Base-by-base conservation (phyloP, 2,888 invertebrate genomes). In the Leptinotarsa rubiginosa region DNA sequence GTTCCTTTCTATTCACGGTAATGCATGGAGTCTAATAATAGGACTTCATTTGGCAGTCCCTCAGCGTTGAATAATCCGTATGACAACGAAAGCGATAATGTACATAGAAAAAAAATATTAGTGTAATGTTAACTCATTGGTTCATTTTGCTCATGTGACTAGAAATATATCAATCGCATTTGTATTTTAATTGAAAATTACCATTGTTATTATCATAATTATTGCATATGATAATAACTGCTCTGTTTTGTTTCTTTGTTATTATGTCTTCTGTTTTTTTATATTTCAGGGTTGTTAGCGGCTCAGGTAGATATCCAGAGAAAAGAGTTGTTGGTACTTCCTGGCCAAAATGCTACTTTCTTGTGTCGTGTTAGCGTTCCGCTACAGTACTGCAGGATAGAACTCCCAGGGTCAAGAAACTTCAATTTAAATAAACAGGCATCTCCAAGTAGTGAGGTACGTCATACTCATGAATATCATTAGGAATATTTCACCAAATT, bases 361-460 rank as follows among this genome's bases (percentile, higher is more conserved):
- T 86, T 91, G 25, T 93, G 93, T 86, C 90, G 89, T 82, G 90
- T 92, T 5, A 87, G 89, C 12, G 89, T 90, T 79, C 86, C 89
- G 0, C 88, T 93, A 47, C 90, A 90, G 73, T 90, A 91, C 13
- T 93, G 93, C 86, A 90, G 90, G 80, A 88, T 90, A 79, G 89
- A 88, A 79, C 88, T 91, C 75, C 90, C 90, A 12, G 90, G 89
- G 41, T 86, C 88, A 79, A 81, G 81, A 31, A 79, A 84, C 15
- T 83, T 88, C 71, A 89, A 89, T 83, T 84, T 91, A 65, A 92
- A 91, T 13, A 87, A 88, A 66, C 88, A 79, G 69, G 54, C 41
- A 70, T 78, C 80, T 13, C 67, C 77, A 3, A 79, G 75, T 73
- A 67, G 66, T 47, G 87, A 89, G 83, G 91, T 91, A 82, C 85